A percentile compares a stretch with the other conserved stretches of the same genome.
Evolutionary conservation across 2,888 invertebrate species (phyloP).

Genomic region (Himalopsyche anomala): DNA sequence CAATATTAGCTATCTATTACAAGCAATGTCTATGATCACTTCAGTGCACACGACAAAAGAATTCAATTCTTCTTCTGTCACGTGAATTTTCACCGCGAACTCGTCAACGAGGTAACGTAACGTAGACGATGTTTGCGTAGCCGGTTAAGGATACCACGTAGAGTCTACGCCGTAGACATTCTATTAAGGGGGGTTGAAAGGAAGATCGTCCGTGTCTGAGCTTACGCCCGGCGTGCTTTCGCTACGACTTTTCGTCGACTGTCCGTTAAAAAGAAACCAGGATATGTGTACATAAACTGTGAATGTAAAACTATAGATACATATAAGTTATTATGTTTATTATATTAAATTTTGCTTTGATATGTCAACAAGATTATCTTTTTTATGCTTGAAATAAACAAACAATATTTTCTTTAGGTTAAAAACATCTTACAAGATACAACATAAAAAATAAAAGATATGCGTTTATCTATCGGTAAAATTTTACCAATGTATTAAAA

Average conservation of each 20-base stretch:
- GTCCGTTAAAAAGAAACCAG: constrained; percentile 2
- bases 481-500: too few relatives aligned
- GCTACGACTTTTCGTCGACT: constrained; percentile 4
- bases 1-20: neutral
- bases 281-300: constrained; percentile 8
- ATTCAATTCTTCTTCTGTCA: constrained; percentile 33
- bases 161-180: constrained; percentile 49
- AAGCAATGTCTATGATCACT: neutral
- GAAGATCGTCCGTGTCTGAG: constrained; percentile 36
- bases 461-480: too few relatives aligned
- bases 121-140: constrained; percentile 49
- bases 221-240: constrained; percentile 14
- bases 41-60: neutral
- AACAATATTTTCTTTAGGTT: too few relatives aligned
- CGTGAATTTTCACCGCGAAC: neutral
- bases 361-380: too few relatives aligned
- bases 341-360: too few relatives aligned
- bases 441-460: too few relatives aligned
- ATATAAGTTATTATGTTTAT: neutral
- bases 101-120: constrained; percentile 29
- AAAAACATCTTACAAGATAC: too few relatives aligned
- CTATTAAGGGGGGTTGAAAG: constrained; percentile 46
- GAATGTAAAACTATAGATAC: neutral
- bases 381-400: too few relatives aligned
- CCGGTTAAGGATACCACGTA: constrained; percentile 55